These are phyloP conservation scores for Pantherophis guttatus DNA, from an alignment of 2,113 vertebrate genomes.

Conservation along the genomic window DNA sequence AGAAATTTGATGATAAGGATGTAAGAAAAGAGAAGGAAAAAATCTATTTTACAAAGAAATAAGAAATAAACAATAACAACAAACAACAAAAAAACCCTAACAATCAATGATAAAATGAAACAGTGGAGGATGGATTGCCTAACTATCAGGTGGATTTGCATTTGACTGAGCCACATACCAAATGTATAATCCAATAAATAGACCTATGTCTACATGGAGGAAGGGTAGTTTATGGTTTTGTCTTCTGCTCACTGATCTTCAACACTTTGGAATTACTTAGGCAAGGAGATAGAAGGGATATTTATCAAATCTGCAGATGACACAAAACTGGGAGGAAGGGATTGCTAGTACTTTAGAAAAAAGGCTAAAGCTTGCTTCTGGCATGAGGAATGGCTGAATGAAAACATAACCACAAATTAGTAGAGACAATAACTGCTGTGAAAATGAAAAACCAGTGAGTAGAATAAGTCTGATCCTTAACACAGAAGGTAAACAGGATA, in stretches of 20 bases:
- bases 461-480: not conserved
- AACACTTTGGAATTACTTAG: not conserved
- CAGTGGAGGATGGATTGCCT: not conserved
- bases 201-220: not conserved
- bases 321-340: not conserved
- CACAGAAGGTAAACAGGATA: too few relatives aligned
- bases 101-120: conserved; percentile 50
- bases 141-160: not conserved
- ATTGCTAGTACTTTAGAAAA: not conserved
- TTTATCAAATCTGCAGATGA: not conserved
- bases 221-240: not conserved
- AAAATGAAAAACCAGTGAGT: not conserved
- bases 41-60: conserved; percentile 52
- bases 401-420: not conserved
- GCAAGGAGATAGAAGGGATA: not conserved
- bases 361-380: not conserved
- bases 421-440: not conserved
- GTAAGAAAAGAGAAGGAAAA: conserved; percentile 10
- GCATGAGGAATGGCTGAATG: not conserved
- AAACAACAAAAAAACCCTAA: conserved; percentile 45
- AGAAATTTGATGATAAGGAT: conserved; percentile 46
- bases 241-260: not conserved
- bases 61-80: not conserved
- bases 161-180: not conserved
- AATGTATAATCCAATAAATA: not conserved